Evolutionary conservation across 2,113 vertebrate genomes (phyloP).

Genomic region (Orthonyx spaldingii): DNA sequence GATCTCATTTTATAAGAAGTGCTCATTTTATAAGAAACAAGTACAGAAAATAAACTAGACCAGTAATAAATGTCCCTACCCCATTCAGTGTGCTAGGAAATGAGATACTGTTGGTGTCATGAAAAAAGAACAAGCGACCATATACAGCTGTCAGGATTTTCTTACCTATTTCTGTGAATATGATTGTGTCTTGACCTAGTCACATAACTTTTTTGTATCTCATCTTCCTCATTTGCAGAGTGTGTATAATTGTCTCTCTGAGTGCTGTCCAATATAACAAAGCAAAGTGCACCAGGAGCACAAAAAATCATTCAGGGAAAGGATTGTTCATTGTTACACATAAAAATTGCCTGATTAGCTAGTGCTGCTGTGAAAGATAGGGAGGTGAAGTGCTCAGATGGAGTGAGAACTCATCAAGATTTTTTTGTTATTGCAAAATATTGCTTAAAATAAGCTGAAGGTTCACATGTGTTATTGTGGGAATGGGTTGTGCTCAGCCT

Average conservation of each 20-base stretch:
- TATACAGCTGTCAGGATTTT: not conserved
- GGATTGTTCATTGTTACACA: not conserved
- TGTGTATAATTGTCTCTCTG: not conserved
- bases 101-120: not conserved
- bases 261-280: not conserved
- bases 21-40: not conserved
- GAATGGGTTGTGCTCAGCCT: not conserved
- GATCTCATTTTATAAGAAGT: not conserved
- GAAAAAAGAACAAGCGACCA: not conserved
- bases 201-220: not conserved
- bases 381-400: not conserved
- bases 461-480: not conserved
- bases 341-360: conserved; percentile 26
- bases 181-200: not conserved
- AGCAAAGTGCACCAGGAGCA: not conserved
- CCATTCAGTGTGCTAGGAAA: not conserved
- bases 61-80: not conserved
- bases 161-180: not conserved
- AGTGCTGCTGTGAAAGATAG: not conserved
- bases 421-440: not conserved
- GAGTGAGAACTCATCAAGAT: not conserved
- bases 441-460: not conserved
- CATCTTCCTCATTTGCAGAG: not conserved
- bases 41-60: not conserved
- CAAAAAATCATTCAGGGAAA: not conserved